Evolutionary conservation across 1,140 invertebrate species (phyloP), one percentile per base, ranked within the genome.

Genomic region (Homalodisca vitripennis): DNA sequence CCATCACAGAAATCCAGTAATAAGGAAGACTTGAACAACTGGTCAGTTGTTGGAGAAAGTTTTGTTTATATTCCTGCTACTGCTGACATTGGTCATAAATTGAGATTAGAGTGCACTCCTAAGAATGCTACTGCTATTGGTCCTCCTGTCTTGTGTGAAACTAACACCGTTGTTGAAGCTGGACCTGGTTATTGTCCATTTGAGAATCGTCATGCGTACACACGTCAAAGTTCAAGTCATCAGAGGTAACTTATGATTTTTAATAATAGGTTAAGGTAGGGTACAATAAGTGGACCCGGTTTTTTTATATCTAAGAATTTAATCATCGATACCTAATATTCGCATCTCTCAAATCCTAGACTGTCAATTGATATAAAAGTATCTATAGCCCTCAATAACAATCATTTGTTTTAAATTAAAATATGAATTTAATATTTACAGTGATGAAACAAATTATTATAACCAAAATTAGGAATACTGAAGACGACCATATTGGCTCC

Each of bases 111-210:
- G 3, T 83, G 83, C 74, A 73, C 75, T 29, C 83, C 84, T 6
- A 84, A 78, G 57, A 86, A 87, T 78, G 79, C 80, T 3, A 72
- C 74, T 0, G 77, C 77, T 62, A 69, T 51, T 48, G 92, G 92
- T 13, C 87, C 86, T 53, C 70, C 76, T 34, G 78, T 85, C 27
- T 86, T 87, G 77, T 76, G 81, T 29, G 75, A 87, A 24, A 86
- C 88, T 0, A 80, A 82, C 67, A 78, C 74, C 70, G 46, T 77
- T 24, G 84, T 93, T 14, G 81, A 88, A 77, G 84, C 87, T 70
- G 89, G 91, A 0, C 93, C 93, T 41, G 89, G 87, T 10, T 30
- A 70, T 6, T 95, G 92, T 81, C 92, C 91, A 3, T 95, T 94
- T 84, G 88, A 94, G 80, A 82, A 72, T 0, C 84, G 93, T 64